phyloP scores from a whole-genome alignment of 1,140 invertebrate genomes.

The Olivierus martensii region DNA sequence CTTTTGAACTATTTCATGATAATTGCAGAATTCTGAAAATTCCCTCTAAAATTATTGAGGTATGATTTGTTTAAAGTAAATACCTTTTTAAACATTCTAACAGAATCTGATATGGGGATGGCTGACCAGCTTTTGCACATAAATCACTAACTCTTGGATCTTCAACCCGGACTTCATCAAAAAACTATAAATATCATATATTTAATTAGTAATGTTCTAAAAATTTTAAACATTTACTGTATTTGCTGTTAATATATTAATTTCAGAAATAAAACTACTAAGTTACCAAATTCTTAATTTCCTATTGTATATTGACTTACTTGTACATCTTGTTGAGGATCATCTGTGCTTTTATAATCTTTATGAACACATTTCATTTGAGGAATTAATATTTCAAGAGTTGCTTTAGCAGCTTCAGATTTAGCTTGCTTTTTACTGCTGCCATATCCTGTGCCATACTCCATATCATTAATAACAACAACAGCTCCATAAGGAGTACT shows the following conservation, averaged over 20 bases:
- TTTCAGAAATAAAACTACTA: too few relatives aligned
- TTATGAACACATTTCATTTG: slow-evolving; percentile 59
- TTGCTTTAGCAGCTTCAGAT: slow-evolving; percentile 64
- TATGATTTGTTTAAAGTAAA: not conserved
- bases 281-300: too few relatives aligned
- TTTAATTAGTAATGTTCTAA: too few relatives aligned
- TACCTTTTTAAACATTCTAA: slow-evolving; percentile 75
- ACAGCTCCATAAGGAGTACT: slow-evolving; percentile 84
- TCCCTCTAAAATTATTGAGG: too few relatives aligned
- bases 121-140: slow-evolving; percentile 86
- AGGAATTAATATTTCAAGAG: slow-evolving; percentile 84
- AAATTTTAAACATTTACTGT: too few relatives aligned
- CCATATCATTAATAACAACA: slow-evolving; percentile 77
- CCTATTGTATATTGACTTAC: too few relatives aligned
- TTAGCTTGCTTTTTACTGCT: slow-evolving; percentile 93
- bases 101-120: slow-evolving; percentile 82
- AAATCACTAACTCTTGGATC: slow-evolving; percentile 87
- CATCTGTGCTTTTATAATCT: too few relatives aligned
- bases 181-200: slow-evolving; percentile 40
- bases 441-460: slow-evolving; percentile 82
- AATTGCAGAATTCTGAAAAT: too few relatives aligned
- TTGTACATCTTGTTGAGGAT: too few relatives aligned
- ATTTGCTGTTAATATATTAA: too few relatives aligned
- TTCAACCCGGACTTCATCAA: slow-evolving; percentile 83
- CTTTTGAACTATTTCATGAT: too few relatives aligned